These are phyloP conservation scores for Lutjanus argentimaculatus DNA, from an alignment of 2,797 vertebrate species.

Conservation along the genomic window DNA sequence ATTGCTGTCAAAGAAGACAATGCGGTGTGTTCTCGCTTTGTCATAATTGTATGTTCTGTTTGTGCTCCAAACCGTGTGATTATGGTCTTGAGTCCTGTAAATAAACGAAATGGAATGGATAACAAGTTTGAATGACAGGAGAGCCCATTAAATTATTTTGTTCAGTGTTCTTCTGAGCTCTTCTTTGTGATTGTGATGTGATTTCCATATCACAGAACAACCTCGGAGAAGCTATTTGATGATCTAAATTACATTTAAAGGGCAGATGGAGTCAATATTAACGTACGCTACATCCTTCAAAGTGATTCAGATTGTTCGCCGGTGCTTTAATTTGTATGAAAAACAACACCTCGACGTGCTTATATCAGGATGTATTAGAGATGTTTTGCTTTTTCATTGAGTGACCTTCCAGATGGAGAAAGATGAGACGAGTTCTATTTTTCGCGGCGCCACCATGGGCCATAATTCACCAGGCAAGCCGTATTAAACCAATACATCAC, in stretches of 20 bases:
- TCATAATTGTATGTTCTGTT: no score
- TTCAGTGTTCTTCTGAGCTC: background rate
- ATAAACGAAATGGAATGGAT: no score
- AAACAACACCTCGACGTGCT: slow-evolving; percentile 32
- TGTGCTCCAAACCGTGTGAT: no score
- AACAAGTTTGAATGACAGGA: slow-evolving; percentile 3
- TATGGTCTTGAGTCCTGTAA: no score
- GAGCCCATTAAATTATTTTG: slow-evolving; percentile 4
- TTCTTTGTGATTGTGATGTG: slow-evolving; percentile 3
- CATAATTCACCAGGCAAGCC: slow-evolving; percentile 54
- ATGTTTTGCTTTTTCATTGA: slow-evolving; percentile 30
- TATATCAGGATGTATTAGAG: slow-evolving; percentile 41
- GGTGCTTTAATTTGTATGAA: slow-evolving; percentile 35
- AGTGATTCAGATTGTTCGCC: slow-evolving; percentile 13
- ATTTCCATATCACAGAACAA: slow-evolving; percentile 19
- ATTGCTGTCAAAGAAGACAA: no score
- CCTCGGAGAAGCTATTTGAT: slow-evolving; percentile 11
- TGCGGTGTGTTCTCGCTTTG: no score
- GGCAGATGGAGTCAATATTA: slow-evolving; percentile 13
- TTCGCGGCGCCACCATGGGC: slow-evolving; percentile 34
- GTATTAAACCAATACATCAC: slow-evolving; percentile 75
- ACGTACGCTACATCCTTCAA: slow-evolving; percentile 29
- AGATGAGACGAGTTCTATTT: slow-evolving; percentile 55
- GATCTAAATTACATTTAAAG: slow-evolving; percentile 14
- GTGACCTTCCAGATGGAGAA: slow-evolving; percentile 62